Evolutionary conservation across 2,113 vertebrate genomes (phyloP).

Genomic region (Nothobranchius furzeri): DNA sequence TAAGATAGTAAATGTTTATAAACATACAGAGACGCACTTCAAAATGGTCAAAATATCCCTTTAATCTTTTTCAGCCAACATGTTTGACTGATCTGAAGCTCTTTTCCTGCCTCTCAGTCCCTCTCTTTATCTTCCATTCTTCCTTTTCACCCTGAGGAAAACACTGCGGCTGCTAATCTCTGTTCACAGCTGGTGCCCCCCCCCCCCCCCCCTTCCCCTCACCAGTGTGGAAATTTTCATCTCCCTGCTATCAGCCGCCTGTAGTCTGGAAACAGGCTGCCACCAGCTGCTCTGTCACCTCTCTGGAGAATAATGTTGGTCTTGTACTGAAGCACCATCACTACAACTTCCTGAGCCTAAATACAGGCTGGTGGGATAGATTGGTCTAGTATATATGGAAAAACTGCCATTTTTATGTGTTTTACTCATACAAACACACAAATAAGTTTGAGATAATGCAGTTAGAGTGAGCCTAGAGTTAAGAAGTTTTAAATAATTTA

Average conservation of each 20-base stretch:
- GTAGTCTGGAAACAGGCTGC: slow-evolving; percentile 61
- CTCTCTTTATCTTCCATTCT: slow-evolving; percentile 35
- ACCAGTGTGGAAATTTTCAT: slow-evolving; percentile 52
- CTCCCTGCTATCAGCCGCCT: slow-evolving; percentile 65
- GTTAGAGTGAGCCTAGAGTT: too few relatives aligned
- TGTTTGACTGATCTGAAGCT: slow-evolving; percentile 27
- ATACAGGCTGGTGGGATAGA: slow-evolving; percentile 39
- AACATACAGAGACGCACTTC: too few relatives aligned
- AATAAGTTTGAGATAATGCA: too few relatives aligned
- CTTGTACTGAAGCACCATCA: slow-evolving; percentile 47
- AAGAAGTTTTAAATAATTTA: too few relatives aligned
- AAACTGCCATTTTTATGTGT: slow-evolving; percentile 2
- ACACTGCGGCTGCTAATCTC: slow-evolving; percentile 64
- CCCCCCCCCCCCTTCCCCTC: slow-evolving; percentile 28
- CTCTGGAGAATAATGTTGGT: slow-evolving; percentile 60
- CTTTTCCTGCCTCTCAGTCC: slow-evolving; percentile 30
- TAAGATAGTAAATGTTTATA: too few relatives aligned
- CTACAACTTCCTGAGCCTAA: slow-evolving; percentile 63
- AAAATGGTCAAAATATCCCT: not conserved
- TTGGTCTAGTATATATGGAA: slow-evolving; percentile 17
- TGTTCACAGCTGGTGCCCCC: slow-evolving; percentile 63
- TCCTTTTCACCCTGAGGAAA: slow-evolving; percentile 26
- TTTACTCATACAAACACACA: not conserved
- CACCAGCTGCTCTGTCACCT: slow-evolving; percentile 39
- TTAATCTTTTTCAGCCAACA: slow-evolving; percentile 10